Evolutionary conservation across 2,797 vertebrate species (phyloP), one percentile per base, ranked within the genome.

Genomic region (Falco concolor): DNA sequence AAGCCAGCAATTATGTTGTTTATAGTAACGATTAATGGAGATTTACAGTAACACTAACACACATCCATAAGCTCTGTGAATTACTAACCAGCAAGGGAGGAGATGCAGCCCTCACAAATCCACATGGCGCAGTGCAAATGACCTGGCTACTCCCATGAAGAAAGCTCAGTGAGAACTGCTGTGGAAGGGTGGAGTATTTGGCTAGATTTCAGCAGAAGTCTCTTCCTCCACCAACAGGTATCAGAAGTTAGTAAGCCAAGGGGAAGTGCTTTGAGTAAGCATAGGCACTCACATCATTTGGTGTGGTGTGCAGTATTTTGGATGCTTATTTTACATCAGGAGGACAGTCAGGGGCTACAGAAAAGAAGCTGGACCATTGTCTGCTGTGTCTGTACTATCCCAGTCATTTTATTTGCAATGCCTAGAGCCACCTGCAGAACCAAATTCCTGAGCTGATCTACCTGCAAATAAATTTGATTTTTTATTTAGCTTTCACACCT

Each of bases 111-210:
- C 44, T 74, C 44, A 57, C 0, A 2, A 76, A 88, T 50, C 47
- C 47, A 57, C 1, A 3, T 6, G 27, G 36, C 67, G 56, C 30
- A 36, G 18, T 32, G 20, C 67, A 65, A 73, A 77, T 27, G 28
- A 49, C 6, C 7, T 70, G 23, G 23, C 64, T 77, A 34, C 12
- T 76, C 47, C 59, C 42, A 3, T 7, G 44, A 81, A 44, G 53
- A 94, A 68, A 84, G 27, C 44, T 80, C 61, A 63, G 47, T 47
- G 49, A 9, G 4, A 77, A 59, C 40, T 1, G 4, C 34, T 47
- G 25, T 0, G 0, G 23, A 74, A 49, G 64, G 88, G 79, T 0
- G 1, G 23, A 11, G 5, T 11, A 57, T 32, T 49, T 42, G 42
- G 67, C 59, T 76, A 34, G 34, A 82, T 65, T 65, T 73, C 50